These are phyloP conservation scores for Leptatherina wallacei DNA, from an alignment of 2,797 vertebrate species.

Conservation along the genomic window DNA sequence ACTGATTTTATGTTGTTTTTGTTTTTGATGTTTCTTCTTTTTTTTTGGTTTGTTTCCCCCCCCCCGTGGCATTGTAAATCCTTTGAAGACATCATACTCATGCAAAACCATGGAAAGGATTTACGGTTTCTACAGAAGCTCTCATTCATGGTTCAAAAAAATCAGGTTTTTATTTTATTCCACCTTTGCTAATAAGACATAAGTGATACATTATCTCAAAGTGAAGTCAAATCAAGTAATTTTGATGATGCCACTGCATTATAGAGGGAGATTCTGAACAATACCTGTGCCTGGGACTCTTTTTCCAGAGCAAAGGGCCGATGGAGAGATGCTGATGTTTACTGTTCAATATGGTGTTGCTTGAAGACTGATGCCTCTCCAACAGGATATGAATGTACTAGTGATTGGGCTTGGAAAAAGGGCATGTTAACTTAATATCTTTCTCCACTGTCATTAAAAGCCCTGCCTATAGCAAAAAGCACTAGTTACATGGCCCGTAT, in stretches of 20 bases:
- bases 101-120: constrained; percentile 58
- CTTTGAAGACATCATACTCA: constrained; percentile 55
- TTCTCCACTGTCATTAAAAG: constrained; percentile 53
- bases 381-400: constrained; percentile 79
- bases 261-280: constrained; percentile 51
- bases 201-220: constrained; percentile 51
- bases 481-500: constrained; percentile 68
- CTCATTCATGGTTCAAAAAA: constrained; percentile 70
- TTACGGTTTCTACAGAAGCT: constrained; percentile 52
- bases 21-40: constrained; percentile 3
- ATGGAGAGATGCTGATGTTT: constrained; percentile 50
- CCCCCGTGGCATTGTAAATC: constrained; percentile 42
- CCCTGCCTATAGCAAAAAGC: constrained; percentile 60
- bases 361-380: constrained; percentile 62
- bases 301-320: constrained; percentile 65
- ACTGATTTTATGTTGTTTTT: constrained; percentile 50
- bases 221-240: constrained; percentile 54
- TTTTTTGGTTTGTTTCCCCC: constrained; percentile 27
- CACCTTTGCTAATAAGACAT: constrained; percentile 40
- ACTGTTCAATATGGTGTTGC: constrained; percentile 57
- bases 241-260: constrained; percentile 51
- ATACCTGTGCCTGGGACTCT: constrained; percentile 57
- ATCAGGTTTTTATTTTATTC: constrained; percentile 53
- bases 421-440: constrained; percentile 49
- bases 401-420: constrained; percentile 64